Percentiles rank a stretch among this genome's conserved stretches.
These are phyloP conservation scores for Echinometra lucunter DNA, from an alignment of 53 echinoderm and acorn worm genomes.

Conservation along the genomic window DNA sequence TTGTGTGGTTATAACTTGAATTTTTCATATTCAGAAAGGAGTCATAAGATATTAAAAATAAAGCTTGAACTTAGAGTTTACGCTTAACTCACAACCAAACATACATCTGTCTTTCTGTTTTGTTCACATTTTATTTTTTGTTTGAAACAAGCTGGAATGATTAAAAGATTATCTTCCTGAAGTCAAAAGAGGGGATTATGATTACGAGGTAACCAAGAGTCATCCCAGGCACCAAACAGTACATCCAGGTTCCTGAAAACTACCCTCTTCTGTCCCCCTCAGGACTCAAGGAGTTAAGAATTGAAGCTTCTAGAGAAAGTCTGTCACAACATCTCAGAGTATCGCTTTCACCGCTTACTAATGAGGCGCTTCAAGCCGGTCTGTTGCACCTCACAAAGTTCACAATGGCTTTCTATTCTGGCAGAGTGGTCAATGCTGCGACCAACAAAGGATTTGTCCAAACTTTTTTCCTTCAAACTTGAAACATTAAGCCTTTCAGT, in stretches of 20 bases:
- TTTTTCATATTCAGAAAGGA: too few relatives aligned
- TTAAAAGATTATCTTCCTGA: too few relatives aligned
- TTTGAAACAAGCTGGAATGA: too few relatives aligned
- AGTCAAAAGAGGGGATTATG: too few relatives aligned
- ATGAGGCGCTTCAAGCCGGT: not conserved
- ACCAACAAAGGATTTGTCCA: not conserved
- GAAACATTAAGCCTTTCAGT: not conserved
- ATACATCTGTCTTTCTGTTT: too few relatives aligned
- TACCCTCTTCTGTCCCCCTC: not conserved
- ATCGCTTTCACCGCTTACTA: constrained; percentile 26
- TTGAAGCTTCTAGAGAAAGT: not conserved
- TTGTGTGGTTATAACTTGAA: too few relatives aligned
- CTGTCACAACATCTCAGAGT: constrained; percentile 40
- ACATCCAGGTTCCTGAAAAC: not conserved
- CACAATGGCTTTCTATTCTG: not conserved
- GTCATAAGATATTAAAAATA: too few relatives aligned
- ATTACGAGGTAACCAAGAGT: too few relatives aligned
- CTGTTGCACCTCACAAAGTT: not conserved
- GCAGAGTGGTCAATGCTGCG: not conserved
- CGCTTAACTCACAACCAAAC: too few relatives aligned
- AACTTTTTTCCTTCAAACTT: not conserved
- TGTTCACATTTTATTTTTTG: too few relatives aligned
- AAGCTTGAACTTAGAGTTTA: too few relatives aligned
- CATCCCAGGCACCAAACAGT: not conserved
- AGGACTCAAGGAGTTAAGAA: not conserved